phyloP scores from a whole-genome alignment of 2,888 invertebrate genomes.

The Drepana falcataria region DNA sequence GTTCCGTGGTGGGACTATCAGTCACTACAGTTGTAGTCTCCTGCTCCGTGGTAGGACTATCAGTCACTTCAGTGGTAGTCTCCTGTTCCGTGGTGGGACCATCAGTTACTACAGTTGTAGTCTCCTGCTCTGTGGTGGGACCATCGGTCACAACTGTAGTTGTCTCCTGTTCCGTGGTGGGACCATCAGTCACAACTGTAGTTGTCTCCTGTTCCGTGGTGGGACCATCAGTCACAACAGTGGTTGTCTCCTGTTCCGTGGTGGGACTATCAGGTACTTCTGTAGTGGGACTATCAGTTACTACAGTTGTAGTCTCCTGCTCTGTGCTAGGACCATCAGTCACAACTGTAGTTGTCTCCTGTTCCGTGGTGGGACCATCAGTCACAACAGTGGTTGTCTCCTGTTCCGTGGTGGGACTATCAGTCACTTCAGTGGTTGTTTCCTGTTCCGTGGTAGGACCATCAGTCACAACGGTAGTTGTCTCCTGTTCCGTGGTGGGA shows the following conservation, averaged over 20 bases:
- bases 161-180: neutral
- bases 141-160: neutral
- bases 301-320: neutral
- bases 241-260: constrained; percentile 2
- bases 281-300: constrained; percentile 6
- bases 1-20: neutral
- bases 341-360: neutral
- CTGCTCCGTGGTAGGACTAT: constrained; percentile 4
- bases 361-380: neutral
- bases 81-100: no score
- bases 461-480: constrained; percentile 1
- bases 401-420: constrained; percentile 4
- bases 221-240: constrained; percentile 1
- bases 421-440: constrained; percentile 2
- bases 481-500: neutral
- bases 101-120: neutral
- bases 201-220: constrained; percentile 3
- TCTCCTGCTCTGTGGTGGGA: neutral
- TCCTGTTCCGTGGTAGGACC: constrained; percentile 2
- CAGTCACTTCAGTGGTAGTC: no score
- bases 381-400: constrained; percentile 2
- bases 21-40: neutral
- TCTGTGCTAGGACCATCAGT: neutral
- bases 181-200: neutral
- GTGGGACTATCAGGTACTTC: neutral